Evolutionary conservation across 2,888 invertebrate species (phyloP).

Genomic region (Reticulitermes lucifugus): DNA sequence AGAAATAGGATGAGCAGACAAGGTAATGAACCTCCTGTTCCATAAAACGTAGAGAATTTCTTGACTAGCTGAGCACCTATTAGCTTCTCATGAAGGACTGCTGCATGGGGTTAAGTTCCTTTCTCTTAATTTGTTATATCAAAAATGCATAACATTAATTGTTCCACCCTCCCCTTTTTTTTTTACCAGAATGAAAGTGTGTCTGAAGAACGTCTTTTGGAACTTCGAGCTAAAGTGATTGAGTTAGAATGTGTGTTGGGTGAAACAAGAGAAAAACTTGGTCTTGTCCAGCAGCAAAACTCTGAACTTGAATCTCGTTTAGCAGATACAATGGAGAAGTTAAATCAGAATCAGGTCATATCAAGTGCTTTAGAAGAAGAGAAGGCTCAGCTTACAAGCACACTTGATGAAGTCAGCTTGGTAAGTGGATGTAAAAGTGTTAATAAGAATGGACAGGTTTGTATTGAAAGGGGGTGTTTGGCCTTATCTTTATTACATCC

Average conservation of each 20-base stretch:
- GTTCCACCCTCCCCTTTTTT: not conserved
- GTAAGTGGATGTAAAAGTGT: not conserved
- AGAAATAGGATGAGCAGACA: too few relatives aligned
- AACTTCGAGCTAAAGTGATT: constrained; percentile 21
- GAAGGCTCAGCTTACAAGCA: not conserved
- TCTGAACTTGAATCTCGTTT: not conserved
- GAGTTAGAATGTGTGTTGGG: constrained; percentile 19
- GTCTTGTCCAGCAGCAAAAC: not conserved
- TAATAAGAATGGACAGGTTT: too few relatives aligned
- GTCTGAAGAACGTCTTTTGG: constrained; percentile 1
- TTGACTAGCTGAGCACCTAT: too few relatives aligned
- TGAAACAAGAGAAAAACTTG: constrained; percentile 16
- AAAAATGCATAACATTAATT: not conserved
- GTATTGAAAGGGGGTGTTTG: too few relatives aligned
- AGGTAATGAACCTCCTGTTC: too few relatives aligned
- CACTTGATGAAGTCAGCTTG: constrained; percentile 18
- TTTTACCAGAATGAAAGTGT: constrained; percentile 17
- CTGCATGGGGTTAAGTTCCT: too few relatives aligned
- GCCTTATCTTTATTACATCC: too few relatives aligned
- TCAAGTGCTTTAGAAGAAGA: not conserved
- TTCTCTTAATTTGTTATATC: too few relatives aligned
- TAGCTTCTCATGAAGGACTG: too few relatives aligned
- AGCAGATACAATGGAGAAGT: not conserved
- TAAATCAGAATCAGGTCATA: not conserved
- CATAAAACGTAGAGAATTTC: too few relatives aligned